Percentiles rank a stretch among this genome's conserved stretches.
These are phyloP conservation scores for Spondyliosoma cantharus DNA, from an alignment of 2,797 vertebrate species.

Conservation along the genomic window DNA sequence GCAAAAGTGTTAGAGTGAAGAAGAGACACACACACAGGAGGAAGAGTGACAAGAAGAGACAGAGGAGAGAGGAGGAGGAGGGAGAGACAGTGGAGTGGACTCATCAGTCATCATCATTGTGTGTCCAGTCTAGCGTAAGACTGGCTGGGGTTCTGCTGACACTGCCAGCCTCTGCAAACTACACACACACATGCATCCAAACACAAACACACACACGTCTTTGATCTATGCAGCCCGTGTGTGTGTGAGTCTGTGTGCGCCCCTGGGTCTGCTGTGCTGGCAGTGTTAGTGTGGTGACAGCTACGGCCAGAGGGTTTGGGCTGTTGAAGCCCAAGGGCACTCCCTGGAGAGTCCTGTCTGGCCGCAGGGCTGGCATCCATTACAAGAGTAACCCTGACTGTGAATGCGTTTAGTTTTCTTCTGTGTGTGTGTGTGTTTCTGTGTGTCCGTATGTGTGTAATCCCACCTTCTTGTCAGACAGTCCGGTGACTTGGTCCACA, in stretches of 20 bases:
- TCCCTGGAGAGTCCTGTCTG: slow-evolving; percentile 74
- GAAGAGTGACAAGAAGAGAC: slow-evolving; percentile 59
- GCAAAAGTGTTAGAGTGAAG: slow-evolving; percentile 31
- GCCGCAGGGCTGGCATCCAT: slow-evolving; percentile 74
- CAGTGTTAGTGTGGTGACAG: slow-evolving; percentile 74
- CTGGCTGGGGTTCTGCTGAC: slow-evolving; percentile 76
- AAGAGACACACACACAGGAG: neutral
- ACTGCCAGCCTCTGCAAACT: slow-evolving; percentile 60
- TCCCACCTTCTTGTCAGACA: slow-evolving; percentile 98
- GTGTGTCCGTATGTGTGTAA: slow-evolving; percentile 33
- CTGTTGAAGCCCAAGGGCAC: slow-evolving; percentile 67
- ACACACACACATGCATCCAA: slow-evolving; percentile 36
- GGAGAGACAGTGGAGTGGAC: slow-evolving; percentile 65
- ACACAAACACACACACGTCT: slow-evolving; percentile 35
- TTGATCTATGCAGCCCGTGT: slow-evolving; percentile 61
- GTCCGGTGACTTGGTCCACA: slow-evolving; percentile 98
- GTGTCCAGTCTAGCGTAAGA: slow-evolving; percentile 72
- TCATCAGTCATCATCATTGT: slow-evolving; percentile 82
- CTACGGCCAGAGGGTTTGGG: slow-evolving; percentile 71
- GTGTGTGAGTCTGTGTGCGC: slow-evolving; percentile 42
- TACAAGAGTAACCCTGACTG: slow-evolving; percentile 69
- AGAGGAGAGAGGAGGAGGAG: slow-evolving; percentile 57
- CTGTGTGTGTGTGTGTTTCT: slow-evolving; percentile 15
- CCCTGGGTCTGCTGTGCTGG: slow-evolving; percentile 66
- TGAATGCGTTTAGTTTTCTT: slow-evolving; percentile 56